Percentiles rank a stretch among this genome's conserved stretches.
Evolutionary conservation across 2,797 vertebrate species (phyloP).

Genomic region (Pseudochromis fuscus): DNA sequence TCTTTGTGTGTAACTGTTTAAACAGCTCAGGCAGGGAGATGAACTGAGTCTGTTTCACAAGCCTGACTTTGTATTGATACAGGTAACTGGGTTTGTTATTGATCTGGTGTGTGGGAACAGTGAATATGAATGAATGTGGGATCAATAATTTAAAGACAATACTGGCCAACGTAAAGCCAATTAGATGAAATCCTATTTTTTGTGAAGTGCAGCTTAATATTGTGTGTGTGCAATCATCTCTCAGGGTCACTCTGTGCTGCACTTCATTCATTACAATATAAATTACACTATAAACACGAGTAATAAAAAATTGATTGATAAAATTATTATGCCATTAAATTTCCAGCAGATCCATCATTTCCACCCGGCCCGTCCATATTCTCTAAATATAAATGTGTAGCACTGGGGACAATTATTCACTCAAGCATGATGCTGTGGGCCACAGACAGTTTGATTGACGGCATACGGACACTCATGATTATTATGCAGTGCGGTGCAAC

Average conservation of each 20-base stretch:
- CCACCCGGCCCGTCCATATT: neutral
- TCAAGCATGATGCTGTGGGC: constrained; percentile 3
- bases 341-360: constrained; percentile 43
- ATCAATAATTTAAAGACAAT: too few relatives aligned
- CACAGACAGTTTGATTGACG: neutral
- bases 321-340: constrained; percentile 28
- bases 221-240: neutral
- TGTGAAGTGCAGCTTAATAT: neutral
- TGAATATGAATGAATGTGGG: too few relatives aligned
- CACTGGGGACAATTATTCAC: neutral
- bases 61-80: constrained; percentile 9
- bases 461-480: constrained; percentile 4
- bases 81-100: constrained; percentile 30
- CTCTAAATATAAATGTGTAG: constrained; percentile 1
- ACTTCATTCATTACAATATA: constrained; percentile 19
- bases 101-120: constrained; percentile 32
- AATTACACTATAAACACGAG: constrained; percentile 3
- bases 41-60: constrained; percentile 3
- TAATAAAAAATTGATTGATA: constrained; percentile 62
- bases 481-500: neutral
- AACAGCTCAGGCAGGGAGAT: constrained; percentile 3
- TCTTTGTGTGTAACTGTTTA: constrained; percentile 22
- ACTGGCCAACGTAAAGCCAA: neutral
- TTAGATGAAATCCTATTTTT: neutral
- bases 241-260: neutral